Evolutionary conservation across 2,113 vertebrate genomes (phyloP).

Genomic region (Gnathonemus longibarbis): DNA sequence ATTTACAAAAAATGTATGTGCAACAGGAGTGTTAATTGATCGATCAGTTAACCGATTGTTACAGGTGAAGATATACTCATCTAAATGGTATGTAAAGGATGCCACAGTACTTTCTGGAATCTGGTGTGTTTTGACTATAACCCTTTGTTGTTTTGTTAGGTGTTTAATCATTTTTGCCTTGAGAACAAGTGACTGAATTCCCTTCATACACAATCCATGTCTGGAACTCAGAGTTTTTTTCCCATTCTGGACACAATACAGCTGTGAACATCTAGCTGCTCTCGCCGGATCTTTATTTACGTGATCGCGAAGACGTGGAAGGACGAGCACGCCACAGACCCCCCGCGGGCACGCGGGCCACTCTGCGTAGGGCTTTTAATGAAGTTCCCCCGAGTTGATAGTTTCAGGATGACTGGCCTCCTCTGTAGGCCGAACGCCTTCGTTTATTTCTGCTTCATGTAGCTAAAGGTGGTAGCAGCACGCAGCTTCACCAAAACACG

Average conservation of each 20-base stretch:
- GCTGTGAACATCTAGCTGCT: not conserved
- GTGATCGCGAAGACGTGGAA: conserved; percentile 7
- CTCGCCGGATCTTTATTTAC: conserved; percentile 19
- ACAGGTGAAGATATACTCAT: not conserved
- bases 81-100: not conserved
- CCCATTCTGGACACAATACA: not conserved
- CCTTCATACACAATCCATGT: not conserved
- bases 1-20: not conserved
- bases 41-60: not conserved
- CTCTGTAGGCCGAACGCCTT: conserved; percentile 31
- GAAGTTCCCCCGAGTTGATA: conserved; percentile 31
- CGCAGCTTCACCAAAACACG: not conserved
- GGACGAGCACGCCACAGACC: conserved; percentile 3
- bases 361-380: conserved; percentile 11
- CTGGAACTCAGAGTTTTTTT: not conserved
- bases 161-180: not conserved
- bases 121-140: not conserved
- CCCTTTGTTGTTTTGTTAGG: not conserved
- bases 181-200: not conserved
- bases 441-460: not conserved
- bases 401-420: conserved; percentile 35
- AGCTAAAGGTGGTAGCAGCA: not conserved
- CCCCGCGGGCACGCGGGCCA: not conserved
- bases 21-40: not conserved
- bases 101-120: not conserved